Base-by-base conservation (phyloP, 2,888 invertebrate species). In the Lacanobia wlatinum region DNA sequence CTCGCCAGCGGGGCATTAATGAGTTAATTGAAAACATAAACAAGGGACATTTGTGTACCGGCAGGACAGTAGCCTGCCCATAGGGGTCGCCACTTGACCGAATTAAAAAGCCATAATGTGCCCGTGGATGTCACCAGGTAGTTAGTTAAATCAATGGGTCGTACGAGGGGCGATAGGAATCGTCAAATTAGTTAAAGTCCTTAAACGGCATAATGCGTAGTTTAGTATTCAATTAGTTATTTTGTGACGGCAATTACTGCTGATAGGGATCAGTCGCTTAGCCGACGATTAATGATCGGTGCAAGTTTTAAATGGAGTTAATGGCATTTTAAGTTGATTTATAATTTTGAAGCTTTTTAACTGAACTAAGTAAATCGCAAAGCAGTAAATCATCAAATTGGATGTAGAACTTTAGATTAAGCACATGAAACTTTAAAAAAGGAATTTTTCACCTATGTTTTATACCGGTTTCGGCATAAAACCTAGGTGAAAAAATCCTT, bases 61-160 rank as follows among this genome's bases (percentile, higher is more conserved):
- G 46, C 69, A 58, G 64, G 38, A 66, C 75, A 53, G 62, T 38
- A 58, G 59, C 16, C 68, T 21, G 67, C 73, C 72, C 83, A 91
- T 91, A 85, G 88, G 92, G 92, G 92, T 86, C 82, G 83, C 86
- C 87, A 86, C 84, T 89, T 91, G 86, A 88, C 81, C 82, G 88
- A 90, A 91, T 92, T 91, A 91, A 92, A 92, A 90, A 90, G 84
- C 90, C 87, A 91, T 91, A 90, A 90, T 82, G 83, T 79, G 68
- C 75, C 58, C 76, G 75, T 77, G 63, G 48, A 50, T 68, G 70
- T 82, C 73, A 85, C 77, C 86, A 79, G 86, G 84, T 86, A 82
- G 75, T 84, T 76, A 76, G 82, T 79, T 75, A 78, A 67, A 66
- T 74, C 66, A 78, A 76, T 69, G 73, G 77, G 61, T 53, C 60